Base-by-base conservation (phyloP, 2,888 invertebrate genomes). In the Himalopsyche japonica region DNA sequence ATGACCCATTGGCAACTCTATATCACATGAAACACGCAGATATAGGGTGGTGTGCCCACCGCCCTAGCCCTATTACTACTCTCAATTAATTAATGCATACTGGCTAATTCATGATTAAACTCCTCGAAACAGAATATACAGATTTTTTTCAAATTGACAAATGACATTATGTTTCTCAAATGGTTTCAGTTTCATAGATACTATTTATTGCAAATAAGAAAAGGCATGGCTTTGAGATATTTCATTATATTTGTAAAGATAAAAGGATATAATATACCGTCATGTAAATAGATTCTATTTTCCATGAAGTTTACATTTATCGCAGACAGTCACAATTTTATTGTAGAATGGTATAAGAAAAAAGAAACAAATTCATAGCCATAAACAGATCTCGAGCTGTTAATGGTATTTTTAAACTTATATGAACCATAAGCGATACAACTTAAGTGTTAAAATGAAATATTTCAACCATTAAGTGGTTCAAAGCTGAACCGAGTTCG, bases 1-100 rank as follows among this genome's bases (percentile, higher is more conserved):
- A 79, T 43, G 79, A 82, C 80, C 76, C 37, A 57, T 77, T 30
- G 81, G 79, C 76, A 82, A 64, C 79, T 83, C 83, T 64, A 84
- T 84, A 84, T 82, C 81, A 84, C 64, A 84, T 43, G 80, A 48
- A 79, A 82, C 82, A 84, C 34, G 47, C 48, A 47, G 84, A 84
- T 84, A 84, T 79, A 84, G 82, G 64, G 78, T 76, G n/a, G 79
- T 76, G 49, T 30, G 82, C 84, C 84, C 84, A 81, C 82, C 80
- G 85, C 85, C 85, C 64, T 70, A 49, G 57, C 32, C 43, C 64
- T 43, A 18, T 37, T 32, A 37, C 30, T 70, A 70, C 27, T 30
- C 24, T 30, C 27, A 70, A 70, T 70, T 70, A 70, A 15, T 70
- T 70, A 70, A 15, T 70, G 15, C 70, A 70, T 70, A 70, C 20